These are phyloP conservation scores for Apostichopus californicus DNA, from an alignment of 35 echinoderm and acorn worm genomes.

Conservation along the genomic window DNA sequence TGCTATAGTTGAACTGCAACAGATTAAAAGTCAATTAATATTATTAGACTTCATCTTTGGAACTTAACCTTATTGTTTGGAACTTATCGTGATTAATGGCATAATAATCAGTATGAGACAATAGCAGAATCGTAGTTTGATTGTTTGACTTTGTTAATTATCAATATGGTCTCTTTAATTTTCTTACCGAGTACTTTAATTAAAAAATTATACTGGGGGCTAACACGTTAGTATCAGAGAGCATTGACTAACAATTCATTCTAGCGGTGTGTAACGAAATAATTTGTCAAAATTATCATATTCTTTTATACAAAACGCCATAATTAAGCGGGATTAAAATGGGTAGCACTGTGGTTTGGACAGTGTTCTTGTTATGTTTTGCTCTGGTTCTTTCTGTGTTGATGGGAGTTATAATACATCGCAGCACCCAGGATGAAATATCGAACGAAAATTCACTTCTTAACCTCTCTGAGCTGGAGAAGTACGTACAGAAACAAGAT, in stretches of 20 bases:
- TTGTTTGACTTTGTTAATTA: background rate
- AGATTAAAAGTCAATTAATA: background rate
- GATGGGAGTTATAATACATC: background rate
- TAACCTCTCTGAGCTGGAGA: background rate
- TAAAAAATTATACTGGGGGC: no score
- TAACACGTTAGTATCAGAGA: no score
- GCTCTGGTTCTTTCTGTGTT: background rate
- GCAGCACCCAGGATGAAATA: background rate
- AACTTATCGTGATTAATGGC: background rate
- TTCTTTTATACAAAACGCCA: no score
- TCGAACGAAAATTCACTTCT: background rate
- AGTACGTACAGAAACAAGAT: slow-evolving; percentile 29
- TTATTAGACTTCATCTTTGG: background rate
- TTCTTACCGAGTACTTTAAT: no score
- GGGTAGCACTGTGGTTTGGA: background rate
- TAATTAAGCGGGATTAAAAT: background rate
- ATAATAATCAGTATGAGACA: background rate
- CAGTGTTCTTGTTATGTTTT: background rate
- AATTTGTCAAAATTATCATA: no score
- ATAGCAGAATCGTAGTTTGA: background rate
- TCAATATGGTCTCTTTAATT: background rate
- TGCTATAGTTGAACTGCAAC: background rate
- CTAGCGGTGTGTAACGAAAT: no score
- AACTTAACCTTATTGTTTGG: background rate
- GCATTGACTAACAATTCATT: no score